Evolutionary conservation across 1,140 invertebrate species (phyloP).

Genomic region (Radopholus similis): DNA sequence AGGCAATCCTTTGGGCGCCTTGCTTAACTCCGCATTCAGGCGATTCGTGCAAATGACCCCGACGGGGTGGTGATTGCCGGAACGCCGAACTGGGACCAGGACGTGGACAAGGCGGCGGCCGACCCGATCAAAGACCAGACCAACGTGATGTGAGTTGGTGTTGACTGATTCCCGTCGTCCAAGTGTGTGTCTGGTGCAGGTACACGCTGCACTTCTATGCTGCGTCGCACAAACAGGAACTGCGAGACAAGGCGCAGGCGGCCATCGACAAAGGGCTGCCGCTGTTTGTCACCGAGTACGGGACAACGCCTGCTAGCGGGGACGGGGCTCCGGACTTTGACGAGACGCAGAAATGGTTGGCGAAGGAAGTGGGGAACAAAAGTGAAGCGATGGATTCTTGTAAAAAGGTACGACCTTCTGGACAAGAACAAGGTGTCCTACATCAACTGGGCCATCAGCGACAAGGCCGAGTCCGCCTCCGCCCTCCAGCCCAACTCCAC

Average conservation of each 20-base stretch:
- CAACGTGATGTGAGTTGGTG: slow-evolving; percentile 7
- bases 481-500: background rate
- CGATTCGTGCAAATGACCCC: slow-evolving; percentile 11
- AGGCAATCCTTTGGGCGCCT: background rate
- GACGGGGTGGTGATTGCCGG: slow-evolving; percentile 11
- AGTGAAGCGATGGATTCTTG: background rate
- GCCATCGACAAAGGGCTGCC: slow-evolving; percentile 17
- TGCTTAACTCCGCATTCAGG: background rate
- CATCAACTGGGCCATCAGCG: slow-evolving; percentile 15
- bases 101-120: slow-evolving; percentile 1
- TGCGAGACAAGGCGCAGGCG: slow-evolving; percentile 16
- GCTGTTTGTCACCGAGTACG: slow-evolving; percentile 27
- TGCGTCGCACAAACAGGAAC: slow-evolving; percentile 13
- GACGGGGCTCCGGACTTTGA: background rate
- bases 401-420: slow-evolving; percentile 8
- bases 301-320: background rate
- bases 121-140: slow-evolving; percentile 10
- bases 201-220: slow-evolving; percentile 18
- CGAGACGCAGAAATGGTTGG: background rate
- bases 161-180: background rate
- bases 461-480: slow-evolving; percentile 2
- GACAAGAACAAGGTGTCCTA: slow-evolving; percentile 18
- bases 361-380: too few relatives aligned
- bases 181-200: background rate
- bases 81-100: slow-evolving; percentile 14